phyloP scores from a whole-genome alignment of 2,888 invertebrate species.

The Bugulina stolonifera region DNA sequence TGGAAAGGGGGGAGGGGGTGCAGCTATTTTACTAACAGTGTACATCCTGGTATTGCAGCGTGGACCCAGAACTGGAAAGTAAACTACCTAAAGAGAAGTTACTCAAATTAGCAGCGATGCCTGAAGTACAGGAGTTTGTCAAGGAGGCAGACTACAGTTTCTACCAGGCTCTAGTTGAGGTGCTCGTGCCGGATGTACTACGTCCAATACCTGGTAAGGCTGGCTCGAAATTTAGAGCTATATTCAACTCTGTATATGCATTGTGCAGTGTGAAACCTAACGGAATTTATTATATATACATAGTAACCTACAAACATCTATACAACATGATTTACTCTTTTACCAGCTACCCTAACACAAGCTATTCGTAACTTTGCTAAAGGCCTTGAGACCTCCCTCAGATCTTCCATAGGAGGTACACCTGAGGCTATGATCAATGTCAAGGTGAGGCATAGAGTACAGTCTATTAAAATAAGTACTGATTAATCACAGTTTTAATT shows the following conservation, averaged over 20 bases:
- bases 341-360: slow-evolving; percentile 73
- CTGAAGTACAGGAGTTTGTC: slow-evolving; percentile 72
- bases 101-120: slow-evolving; percentile 64
- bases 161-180: slow-evolving; percentile 91
- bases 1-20: too few species aligned
- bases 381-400: slow-evolving; percentile 78
- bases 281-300: too few species aligned
- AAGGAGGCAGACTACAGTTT: slow-evolving; percentile 78
- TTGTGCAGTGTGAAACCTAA: too few species aligned
- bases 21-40: too few species aligned
- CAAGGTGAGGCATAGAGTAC: slow-evolving; percentile 65
- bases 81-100: slow-evolving; percentile 57
- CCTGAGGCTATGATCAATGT: slow-evolving; percentile 74
- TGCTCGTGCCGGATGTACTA: slow-evolving; percentile 91
- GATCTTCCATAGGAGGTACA: slow-evolving; percentile 73
- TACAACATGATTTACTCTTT: too few species aligned
- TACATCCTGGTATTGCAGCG: slow-evolving; percentile 34
- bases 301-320: too few species aligned
- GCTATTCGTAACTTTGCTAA: slow-evolving; percentile 87
- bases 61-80: slow-evolving; percentile 44
- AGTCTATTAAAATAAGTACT: too few species aligned
- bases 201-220: slow-evolving; percentile 80
- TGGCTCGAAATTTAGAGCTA: too few species aligned
- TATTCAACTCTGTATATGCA: too few species aligned
- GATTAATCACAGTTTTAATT: too few species aligned